phyloP scores from a whole-genome alignment of 2,888 invertebrate genomes.

The Cantharis lateralis region DNA sequence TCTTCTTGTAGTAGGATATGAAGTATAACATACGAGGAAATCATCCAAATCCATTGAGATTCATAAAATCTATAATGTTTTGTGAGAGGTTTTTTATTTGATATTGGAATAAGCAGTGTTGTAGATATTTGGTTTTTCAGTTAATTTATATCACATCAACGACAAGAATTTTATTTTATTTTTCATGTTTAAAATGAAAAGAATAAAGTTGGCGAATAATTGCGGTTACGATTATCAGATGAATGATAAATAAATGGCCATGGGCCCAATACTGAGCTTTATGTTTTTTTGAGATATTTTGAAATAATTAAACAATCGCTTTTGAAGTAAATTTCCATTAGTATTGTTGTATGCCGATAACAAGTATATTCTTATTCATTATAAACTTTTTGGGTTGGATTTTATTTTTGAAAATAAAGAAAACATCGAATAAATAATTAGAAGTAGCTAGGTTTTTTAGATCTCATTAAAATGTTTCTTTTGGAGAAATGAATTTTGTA shows the following conservation, averaged over 20 bases:
- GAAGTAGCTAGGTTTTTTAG: background rate
- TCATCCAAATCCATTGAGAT: background rate
- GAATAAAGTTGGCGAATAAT: too few species aligned
- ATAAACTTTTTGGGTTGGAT: too few species aligned
- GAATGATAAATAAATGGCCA: too few species aligned
- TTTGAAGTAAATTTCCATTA: too few species aligned
- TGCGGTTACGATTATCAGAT: too few species aligned
- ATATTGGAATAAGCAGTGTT: background rate
- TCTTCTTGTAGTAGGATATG: background rate
- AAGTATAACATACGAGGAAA: background rate
- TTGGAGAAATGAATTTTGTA: background rate
- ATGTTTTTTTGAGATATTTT: too few species aligned
- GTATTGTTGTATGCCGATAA: too few species aligned
- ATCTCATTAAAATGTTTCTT: background rate
- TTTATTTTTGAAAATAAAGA: too few species aligned
- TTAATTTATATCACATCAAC: background rate
- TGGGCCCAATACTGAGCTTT: too few species aligned
- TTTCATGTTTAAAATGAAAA: background rate
- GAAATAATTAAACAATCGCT: too few species aligned
- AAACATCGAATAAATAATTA: background rate
- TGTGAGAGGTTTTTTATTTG: background rate
- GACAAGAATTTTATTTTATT: background rate
- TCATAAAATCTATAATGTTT: background rate
- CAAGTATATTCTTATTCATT: too few species aligned
- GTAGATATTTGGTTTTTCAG: background rate